Conservation (phyloP, 2,797 vertebrate species). For the Selene dorsalis region DNA sequence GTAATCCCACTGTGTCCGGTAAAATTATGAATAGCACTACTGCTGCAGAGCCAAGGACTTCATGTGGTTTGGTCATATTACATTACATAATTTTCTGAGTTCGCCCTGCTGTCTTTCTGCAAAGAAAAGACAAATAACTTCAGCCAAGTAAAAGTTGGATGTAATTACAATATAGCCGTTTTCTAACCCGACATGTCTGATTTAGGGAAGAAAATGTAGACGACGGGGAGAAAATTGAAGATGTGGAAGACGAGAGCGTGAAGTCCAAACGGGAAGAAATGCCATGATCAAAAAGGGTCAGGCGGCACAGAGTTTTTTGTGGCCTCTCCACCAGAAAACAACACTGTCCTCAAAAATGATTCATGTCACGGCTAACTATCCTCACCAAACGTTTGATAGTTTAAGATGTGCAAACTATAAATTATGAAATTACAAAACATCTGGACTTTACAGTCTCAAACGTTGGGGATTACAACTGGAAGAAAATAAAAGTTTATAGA, state of each 20-base stretch:
- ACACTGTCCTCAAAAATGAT: constrained; percentile 72
- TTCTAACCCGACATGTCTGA: constrained; percentile 80
- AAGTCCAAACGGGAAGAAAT: constrained; percentile 79
- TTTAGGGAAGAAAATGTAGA: constrained; percentile 83
- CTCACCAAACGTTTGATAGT: constrained; percentile 60
- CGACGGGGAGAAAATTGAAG: constrained; percentile 80
- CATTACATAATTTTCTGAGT: constrained; percentile 80
- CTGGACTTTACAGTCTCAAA: constrained; percentile 42
- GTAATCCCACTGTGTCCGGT: constrained; percentile 69
- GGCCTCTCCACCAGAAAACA: constrained; percentile 71
- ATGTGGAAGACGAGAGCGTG: constrained; percentile 80
- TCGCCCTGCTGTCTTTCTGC: constrained; percentile 63
- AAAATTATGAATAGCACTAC: constrained; percentile 76
- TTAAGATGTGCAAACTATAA: constrained; percentile 59
- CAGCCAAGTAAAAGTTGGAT: constrained; percentile 78
- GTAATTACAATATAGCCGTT: constrained; percentile 80
- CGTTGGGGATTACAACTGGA: constrained; percentile 22
- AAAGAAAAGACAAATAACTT: constrained; percentile 64
- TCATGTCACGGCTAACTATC: constrained; percentile 65
- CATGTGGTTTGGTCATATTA: constrained; percentile 75
- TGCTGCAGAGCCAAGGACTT: constrained; percentile 73
- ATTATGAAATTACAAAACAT: constrained; percentile 66
- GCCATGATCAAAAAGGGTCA: constrained; percentile 77
- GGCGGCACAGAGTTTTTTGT: constrained; percentile 71
- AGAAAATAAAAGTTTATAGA: constrained; percentile 45